Base-by-base conservation (phyloP, 2,113 vertebrate species). In the Eubucco bourcierii region DNA sequence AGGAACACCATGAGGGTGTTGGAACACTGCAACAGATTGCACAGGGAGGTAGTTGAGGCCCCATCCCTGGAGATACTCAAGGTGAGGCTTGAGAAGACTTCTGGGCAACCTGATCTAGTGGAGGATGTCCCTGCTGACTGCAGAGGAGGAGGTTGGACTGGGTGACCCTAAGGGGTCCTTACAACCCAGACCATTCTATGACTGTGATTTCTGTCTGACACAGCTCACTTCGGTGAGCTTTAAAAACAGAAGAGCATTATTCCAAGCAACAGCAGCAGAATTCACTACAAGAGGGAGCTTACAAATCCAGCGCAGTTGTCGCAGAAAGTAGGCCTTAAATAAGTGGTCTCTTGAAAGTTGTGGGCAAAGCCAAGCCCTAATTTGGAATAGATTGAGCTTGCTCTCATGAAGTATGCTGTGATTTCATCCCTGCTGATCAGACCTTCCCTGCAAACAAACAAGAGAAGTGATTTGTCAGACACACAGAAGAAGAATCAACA, bases 281-380 rank as follows among this genome's bases (percentile, higher is more conserved):
- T 94, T 78, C 85, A 76, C 65, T 93, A 85, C 90, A 83, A 76
- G 41, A 55, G 56, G 59, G 52, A 90, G 97, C 99, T 98, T 98
- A 99, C 99, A 97, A 99, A 99, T 98, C 99, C 99, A 82, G 99
- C 99, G 94, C 99, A 99, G 98, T 99, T 99, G 97, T 99, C 99
- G 19, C 99, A 99, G 97, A 99, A 99, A 17, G 99, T 99, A 74
- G 99, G 99, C 83, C 99, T 99, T 97, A 99, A 97, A 93, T 99
- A 99, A 75, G 99, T 99, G 80, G 98, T 99, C 95, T 99, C 99
- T 94, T 99, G 99, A 95, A 99, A 99, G 97, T 98, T 99, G 96
- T 99, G 99, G 87, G 98, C 98, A 92, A 99, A 99, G 56, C 99
- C 99, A 75, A 99, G 97, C 83, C 99, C 99, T 80, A 99, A 95